Evolutionary conservation across 2,888 invertebrate genomes (phyloP).

Genomic region (Unio delphinus): DNA sequence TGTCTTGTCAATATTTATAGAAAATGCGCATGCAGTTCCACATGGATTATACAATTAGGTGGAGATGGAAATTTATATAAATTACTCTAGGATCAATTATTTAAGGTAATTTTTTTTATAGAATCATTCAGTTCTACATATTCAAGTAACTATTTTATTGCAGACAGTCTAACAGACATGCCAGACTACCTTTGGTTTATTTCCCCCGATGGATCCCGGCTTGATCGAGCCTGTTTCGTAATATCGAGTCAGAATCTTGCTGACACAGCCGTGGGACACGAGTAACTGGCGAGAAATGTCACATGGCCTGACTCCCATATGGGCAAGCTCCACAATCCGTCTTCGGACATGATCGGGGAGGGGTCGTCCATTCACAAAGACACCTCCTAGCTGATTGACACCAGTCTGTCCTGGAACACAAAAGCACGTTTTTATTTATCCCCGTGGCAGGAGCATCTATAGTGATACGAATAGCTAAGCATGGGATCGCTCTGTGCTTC

Average conservation of each 20-base stretch:
- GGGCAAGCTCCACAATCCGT: constrained; percentile 93
- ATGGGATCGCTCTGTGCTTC: no score
- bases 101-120: no score
- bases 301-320: constrained; percentile 94
- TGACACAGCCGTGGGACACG: constrained; percentile 97
- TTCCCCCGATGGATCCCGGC: constrained; percentile 95
- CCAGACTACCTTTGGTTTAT: constrained; percentile 88
- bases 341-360: constrained; percentile 94
- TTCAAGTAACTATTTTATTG: no score
- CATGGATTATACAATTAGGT: no score
- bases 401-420: constrained; percentile 88
- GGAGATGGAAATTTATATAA: no score
- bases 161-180: neutral
- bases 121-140: no score
- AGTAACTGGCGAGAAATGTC: constrained; percentile 96
- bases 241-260: constrained; percentile 95
- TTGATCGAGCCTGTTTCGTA: constrained; percentile 97
- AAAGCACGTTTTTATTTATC: constrained; percentile 1
- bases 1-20: no score
- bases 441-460: no score
- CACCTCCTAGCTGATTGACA: constrained; percentile 96
- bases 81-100: no score
- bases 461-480: no score
- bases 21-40: no score
- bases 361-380: constrained; percentile 97